phyloP scores from a whole-genome alignment of 2,797 vertebrate species.

The Pseudochromis fuscus region DNA sequence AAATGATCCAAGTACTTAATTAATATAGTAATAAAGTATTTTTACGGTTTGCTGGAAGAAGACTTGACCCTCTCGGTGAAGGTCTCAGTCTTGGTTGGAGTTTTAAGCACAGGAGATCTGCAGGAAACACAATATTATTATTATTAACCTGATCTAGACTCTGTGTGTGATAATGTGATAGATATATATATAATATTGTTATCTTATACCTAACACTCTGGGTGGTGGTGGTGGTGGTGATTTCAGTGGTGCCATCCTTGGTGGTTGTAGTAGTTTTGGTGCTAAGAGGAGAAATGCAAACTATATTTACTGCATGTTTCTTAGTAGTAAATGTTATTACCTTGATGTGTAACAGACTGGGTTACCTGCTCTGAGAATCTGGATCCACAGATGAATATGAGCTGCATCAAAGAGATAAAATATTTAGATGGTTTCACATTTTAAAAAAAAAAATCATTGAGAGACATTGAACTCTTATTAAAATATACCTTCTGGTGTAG shows the following conservation, averaged over 20 bases:
- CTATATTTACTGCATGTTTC: background rate
- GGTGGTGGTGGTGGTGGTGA: slow-evolving; percentile 66
- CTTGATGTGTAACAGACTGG: background rate
- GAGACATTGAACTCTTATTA: background rate
- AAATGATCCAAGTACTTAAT: background rate
- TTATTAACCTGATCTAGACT: background rate
- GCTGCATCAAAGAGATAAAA: slow-evolving; percentile 36
- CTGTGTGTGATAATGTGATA: background rate
- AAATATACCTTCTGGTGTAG: slow-evolving; percentile 67
- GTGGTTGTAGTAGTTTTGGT: slow-evolving; percentile 63
- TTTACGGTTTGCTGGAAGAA: slow-evolving; percentile 76
- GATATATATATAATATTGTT: background rate
- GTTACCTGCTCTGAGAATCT: slow-evolving; percentile 53
- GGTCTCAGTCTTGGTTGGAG: slow-evolving; percentile 62
- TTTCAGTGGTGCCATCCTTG: slow-evolving; percentile 74
- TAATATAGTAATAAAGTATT: background rate
- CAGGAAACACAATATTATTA: background rate
- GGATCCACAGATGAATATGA: slow-evolving; percentile 44
- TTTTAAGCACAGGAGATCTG: slow-evolving; percentile 69
- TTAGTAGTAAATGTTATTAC: background rate
- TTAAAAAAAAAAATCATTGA: background rate
- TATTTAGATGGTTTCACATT: slow-evolving; percentile 1
- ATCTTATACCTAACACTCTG: slow-evolving; percentile 58
- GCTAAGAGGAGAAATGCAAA: slow-evolving; percentile 52
- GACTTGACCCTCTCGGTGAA: slow-evolving; percentile 77